phyloP scores from a whole-genome alignment of 2,888 invertebrate genomes.

The Drosophila pegasa region DNA sequence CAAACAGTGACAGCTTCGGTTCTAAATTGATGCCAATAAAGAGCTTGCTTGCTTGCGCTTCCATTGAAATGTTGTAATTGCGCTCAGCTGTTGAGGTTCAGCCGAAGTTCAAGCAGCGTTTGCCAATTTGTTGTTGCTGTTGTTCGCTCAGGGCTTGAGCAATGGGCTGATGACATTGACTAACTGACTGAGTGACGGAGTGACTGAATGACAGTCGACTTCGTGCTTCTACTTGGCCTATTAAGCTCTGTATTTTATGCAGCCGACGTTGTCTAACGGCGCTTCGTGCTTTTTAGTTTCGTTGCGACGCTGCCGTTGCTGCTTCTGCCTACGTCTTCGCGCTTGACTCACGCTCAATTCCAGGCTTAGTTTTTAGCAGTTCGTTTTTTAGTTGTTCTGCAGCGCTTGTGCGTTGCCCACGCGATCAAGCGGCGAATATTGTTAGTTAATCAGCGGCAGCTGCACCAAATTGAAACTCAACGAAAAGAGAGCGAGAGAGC shows the following conservation, averaged over 20 bases:
- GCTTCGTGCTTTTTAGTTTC: slow-evolving; percentile 46
- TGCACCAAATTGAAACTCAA: slow-evolving; percentile 35
- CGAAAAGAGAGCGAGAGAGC: slow-evolving; percentile 7
- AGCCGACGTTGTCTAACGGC: slow-evolving; percentile 59
- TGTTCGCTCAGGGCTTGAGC: slow-evolving; percentile 47
- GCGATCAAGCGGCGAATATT: slow-evolving; percentile 53
- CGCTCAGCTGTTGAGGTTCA: slow-evolving; percentile 44
- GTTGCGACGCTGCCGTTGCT: slow-evolving; percentile 25
- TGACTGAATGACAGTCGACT: slow-evolving; percentile 15
- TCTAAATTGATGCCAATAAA: slow-evolving; percentile 45
- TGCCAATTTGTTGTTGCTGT: slow-evolving; percentile 53
- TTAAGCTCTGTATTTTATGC: slow-evolving; percentile 46
- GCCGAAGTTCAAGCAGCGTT: slow-evolving; percentile 51
- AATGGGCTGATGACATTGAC: slow-evolving; percentile 58
- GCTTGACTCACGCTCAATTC: slow-evolving; percentile 56
- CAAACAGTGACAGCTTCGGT: slow-evolving; percentile 28
- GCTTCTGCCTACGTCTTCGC: slow-evolving; percentile 20
- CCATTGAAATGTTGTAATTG: slow-evolving; percentile 49
- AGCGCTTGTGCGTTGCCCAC: slow-evolving; percentile 56
- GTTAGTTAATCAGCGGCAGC: slow-evolving; percentile 33
- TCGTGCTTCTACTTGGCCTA: slow-evolving; percentile 35
- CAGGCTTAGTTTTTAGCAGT: slow-evolving; percentile 40
- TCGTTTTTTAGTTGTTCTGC: slow-evolving; percentile 65
- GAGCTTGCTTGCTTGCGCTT: slow-evolving; percentile 36
- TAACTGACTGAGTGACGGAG: slow-evolving; percentile 22